Evolutionary conservation across 2,888 invertebrate genomes (phyloP), one percentile per base, ranked within the genome.

Genomic region (Magallana nippona): DNA sequence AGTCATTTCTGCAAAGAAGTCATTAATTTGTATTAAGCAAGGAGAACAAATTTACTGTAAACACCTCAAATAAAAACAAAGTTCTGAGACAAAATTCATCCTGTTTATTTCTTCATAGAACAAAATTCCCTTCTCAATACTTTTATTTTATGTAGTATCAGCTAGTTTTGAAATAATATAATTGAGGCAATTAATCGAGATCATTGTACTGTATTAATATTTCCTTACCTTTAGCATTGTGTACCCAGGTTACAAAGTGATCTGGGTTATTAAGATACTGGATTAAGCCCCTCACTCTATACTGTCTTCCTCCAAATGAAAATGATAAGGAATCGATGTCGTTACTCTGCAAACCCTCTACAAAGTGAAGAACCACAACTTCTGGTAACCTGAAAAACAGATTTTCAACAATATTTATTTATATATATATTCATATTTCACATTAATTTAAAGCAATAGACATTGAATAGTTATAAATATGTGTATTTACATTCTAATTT

Each of bases 191-290:
- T 44, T 44, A 5, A 44, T 44, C 44, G 8, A 8, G 44, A 44
- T 44, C 5, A 44, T 44, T 44, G 44, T 44, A 44, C 44, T 44
- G 5, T 5, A 44, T 3, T 44, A 55, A 78, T 44, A 19, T 17
- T 27, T 71, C 85, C 87, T 86, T 88, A 91, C 92, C 90, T 84
- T 87, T 81, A n/a, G 89, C 88, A 86, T 92, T 89, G 81, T 92
- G 87, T 57, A 93, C 89, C 93, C 93, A 93, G 13, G 92, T 89
- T 15, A 93, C 91, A 85, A 94, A 94, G 86, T 94, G 94, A 83
- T 93, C 92, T 2, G 93, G 93, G 77, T 90, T 89, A 83, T 89
- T 91, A 79, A 89, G 90, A 85, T 93, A 93, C 89, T 93, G 93
- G 17, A 94, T 89, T 17, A 93, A 88, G 1, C 91, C 92, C 1